Percentiles rank a stretch among this genome's conserved stretches.
phyloP scores from a whole-genome alignment of 1,140 invertebrate species.

The Holcopasites calliopsidis region DNA sequence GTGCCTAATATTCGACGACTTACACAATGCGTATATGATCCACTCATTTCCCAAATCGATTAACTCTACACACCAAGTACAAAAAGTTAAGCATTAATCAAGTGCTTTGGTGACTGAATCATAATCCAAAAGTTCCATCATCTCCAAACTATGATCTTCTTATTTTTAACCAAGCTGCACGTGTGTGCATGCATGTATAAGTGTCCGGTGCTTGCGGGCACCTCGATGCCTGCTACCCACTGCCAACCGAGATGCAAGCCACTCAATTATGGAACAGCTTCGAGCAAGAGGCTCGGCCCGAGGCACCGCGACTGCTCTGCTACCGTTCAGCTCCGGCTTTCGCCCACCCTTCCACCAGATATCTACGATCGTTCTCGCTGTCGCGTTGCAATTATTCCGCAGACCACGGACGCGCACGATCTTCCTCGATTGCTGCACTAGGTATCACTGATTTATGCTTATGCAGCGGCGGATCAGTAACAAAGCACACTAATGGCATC shows the following conservation, averaged over 20 bases:
- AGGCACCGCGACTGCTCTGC: slow-evolving; percentile 9
- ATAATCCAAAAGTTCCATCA: too few species aligned
- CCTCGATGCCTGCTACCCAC: slow-evolving; percentile 43
- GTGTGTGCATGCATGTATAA: too few species aligned
- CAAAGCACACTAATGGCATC: slow-evolving; percentile 24
- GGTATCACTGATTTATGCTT: slow-evolving; percentile 34
- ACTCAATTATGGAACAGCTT: slow-evolving; percentile 74
- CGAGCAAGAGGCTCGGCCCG: slow-evolving; percentile 50
- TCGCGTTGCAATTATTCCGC: neutral
- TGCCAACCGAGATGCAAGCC: slow-evolving; percentile 73
- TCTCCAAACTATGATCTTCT: too few species aligned
- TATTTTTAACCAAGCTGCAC: slow-evolving; percentile 30
- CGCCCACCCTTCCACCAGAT: neutral
- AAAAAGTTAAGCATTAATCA: too few species aligned
- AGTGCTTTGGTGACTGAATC: too few species aligned
- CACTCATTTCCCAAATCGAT: too few species aligned
- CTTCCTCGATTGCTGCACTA: slow-evolving; percentile 25
- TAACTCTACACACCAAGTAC: too few species aligned
- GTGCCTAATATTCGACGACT: too few species aligned
- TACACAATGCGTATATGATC: too few species aligned
- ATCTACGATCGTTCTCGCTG: neutral
- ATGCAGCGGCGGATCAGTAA: neutral
- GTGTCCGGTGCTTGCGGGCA: slow-evolving; percentile 57
- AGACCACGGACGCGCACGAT: slow-evolving; percentile 7
- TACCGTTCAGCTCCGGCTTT: slow-evolving; percentile 3